Evolutionary conservation across 2,888 invertebrate genomes (phyloP).

Genomic region (Psylliodes chrysocephalus): DNA sequence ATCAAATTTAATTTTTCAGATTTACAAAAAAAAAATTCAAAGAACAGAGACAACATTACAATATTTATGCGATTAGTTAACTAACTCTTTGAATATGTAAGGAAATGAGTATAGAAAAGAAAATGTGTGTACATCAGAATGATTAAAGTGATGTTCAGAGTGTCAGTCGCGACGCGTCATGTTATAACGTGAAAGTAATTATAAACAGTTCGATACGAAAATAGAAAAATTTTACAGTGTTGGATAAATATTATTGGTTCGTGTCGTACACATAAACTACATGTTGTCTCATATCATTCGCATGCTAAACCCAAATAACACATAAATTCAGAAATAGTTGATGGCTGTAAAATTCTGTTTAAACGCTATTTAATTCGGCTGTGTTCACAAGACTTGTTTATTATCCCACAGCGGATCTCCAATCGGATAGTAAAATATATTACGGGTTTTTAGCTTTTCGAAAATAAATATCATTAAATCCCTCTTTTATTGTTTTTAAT

Average conservation of each 20-base stretch:
- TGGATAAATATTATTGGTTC: constrained; percentile 37
- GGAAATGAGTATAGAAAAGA: too few species aligned
- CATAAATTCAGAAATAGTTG: constrained; percentile 40
- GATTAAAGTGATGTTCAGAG: background rate
- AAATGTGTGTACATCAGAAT: background rate
- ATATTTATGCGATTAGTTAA: too few species aligned
- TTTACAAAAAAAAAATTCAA: too few species aligned
- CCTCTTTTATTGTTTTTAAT: too few species aligned
- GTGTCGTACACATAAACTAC: constrained; percentile 37
- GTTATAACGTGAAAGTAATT: constrained; percentile 25
- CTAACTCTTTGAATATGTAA: too few species aligned
- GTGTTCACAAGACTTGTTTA: constrained; percentile 34
- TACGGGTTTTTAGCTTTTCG: background rate
- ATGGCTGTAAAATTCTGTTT: constrained; percentile 38
- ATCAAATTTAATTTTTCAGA: too few species aligned
- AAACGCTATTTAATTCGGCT: constrained; percentile 36
- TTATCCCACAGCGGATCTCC: constrained; percentile 24
- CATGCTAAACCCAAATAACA: constrained; percentile 40
- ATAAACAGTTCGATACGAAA: constrained; percentile 31
- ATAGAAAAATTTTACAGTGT: constrained; percentile 33
- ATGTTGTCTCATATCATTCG: constrained; percentile 42
- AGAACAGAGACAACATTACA: too few species aligned
- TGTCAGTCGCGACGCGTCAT: constrained; percentile 12
- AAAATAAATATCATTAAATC: constrained; percentile 1
- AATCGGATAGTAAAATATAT: constrained; percentile 13